Evolutionary conservation across 2,113 vertebrate genomes (phyloP).

Genomic region (Damaliscus lunatus): DNA sequence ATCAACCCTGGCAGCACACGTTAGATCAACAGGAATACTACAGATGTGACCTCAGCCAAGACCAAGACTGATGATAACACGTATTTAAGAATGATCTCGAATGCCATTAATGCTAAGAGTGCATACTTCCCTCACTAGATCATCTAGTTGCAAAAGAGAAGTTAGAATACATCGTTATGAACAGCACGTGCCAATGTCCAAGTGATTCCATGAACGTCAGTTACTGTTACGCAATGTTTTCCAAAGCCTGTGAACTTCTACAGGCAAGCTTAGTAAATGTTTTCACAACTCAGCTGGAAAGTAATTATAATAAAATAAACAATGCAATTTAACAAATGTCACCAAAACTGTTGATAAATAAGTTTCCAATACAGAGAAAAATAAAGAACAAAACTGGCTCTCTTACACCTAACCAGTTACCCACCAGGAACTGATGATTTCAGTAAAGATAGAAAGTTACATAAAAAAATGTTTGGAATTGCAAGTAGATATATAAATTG

Average conservation of each 20-base stretch:
- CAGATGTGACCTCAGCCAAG: background rate
- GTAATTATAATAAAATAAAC: background rate
- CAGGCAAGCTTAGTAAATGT: background rate
- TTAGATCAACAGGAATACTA: background rate
- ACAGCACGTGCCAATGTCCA: background rate
- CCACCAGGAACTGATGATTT: slow-evolving; percentile 9
- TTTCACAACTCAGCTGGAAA: slow-evolving; percentile 6
- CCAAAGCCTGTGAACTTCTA: background rate
- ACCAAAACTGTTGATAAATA: background rate
- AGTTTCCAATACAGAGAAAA: background rate
- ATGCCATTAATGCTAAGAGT: background rate
- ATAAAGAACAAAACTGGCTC: background rate
- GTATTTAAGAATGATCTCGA: background rate
- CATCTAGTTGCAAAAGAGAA: slow-evolving; percentile 2
- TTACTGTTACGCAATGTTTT: background rate
- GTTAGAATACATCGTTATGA: background rate
- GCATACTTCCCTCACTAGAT: background rate
- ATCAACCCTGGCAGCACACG: background rate
- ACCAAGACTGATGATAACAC: background rate
- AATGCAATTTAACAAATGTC: background rate
- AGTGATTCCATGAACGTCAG: background rate
- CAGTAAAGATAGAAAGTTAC: slow-evolving; percentile 1
- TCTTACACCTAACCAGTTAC: background rate
- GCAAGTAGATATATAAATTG: slow-evolving; percentile 28
- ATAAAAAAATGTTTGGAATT: slow-evolving; percentile 15